Evolutionary conservation across 2,797 vertebrate genomes (phyloP), one percentile per base, ranked within the genome.

Genomic region (Cossypha heuglini): DNA sequence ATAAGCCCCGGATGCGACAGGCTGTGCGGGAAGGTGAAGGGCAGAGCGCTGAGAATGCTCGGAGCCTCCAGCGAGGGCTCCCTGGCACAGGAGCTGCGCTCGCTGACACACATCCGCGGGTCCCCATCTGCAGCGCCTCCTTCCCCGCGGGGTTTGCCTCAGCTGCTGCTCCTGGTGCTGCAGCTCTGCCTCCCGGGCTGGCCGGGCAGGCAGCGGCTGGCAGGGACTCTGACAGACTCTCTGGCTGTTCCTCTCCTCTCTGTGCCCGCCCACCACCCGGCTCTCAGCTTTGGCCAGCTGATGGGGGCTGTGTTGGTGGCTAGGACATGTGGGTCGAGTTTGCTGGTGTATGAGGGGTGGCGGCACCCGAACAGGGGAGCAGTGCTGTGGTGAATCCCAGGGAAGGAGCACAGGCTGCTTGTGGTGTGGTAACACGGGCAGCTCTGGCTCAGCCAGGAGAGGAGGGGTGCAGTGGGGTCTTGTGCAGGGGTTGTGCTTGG

Each of bases 1-100:
- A 67, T 96, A 95, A 97, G 66, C 31, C 46, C 42, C n/a, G 55
- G 74, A 54, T 40, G 75, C 86, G 25, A 71, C 94, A 95, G 83
- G 78, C 84, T 0, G 77, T 52, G 76, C 29, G 5, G 67, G 88
- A 51, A 87, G 86, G 86, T 79, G 94, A 94, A 94, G 73, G 93
- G 67, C 94, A 87, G 94, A 90, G 88, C 48, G 0, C 71, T 85
- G 92, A 49, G 76, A 28, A 94, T 72, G 48, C 71, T 42, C 79
- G 11, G 22, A 93, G 79, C 91, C 90, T 84, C 66, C 79, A 57
- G 93, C 67, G 26, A 90, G 88, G 90, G 76, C 86, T 94, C 24
- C 79, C 86, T 80, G 83, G 73, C 31, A 26, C 51, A 48, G 88
- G 86, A 88, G 76, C 86, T 73, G 78, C 14, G 86, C 72, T 74